A percentile compares a stretch with the other conserved stretches of the same genome.
These are phyloP conservation scores for Halcyon malimbica DNA, from an alignment of 2,113 vertebrate species.

Conservation along the genomic window DNA sequence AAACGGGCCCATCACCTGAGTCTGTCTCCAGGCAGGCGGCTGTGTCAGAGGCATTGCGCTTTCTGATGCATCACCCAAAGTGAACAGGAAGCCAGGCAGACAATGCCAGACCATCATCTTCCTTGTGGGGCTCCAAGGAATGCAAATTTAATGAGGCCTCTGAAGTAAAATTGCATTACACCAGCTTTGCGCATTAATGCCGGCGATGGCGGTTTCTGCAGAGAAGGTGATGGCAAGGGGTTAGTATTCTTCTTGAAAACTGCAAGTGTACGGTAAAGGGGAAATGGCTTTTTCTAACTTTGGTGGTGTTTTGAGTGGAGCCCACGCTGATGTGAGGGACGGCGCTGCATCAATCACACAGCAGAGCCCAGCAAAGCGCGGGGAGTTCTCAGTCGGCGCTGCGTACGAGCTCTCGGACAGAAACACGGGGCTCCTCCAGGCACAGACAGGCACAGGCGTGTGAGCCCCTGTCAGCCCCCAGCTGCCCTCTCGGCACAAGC, in stretches of 20 bases:
- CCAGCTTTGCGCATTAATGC: neutral
- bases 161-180: neutral
- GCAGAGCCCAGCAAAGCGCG: neutral
- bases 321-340: neutral
- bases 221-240: neutral
- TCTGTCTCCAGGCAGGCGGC: neutral
- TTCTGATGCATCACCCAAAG: neutral
- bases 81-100: neutral
- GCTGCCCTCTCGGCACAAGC: neutral
- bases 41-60: neutral
- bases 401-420: accelerated
- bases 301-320: neutral
- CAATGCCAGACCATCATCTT: conserved; percentile 7
- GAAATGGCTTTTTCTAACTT: neutral
- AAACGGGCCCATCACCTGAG: neutral
- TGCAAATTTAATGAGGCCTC: conserved; percentile 39
- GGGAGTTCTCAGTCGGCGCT: neutral
- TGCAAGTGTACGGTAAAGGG: neutral
- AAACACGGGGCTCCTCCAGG: accelerated
- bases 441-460: neutral
- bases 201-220: neutral
- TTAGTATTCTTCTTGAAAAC: neutral
- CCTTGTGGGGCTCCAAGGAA: neutral
- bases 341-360: neutral
- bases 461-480: accelerated